phyloP scores from a whole-genome alignment of 2,113 vertebrate genomes.

The Pachyramphus minor region DNA sequence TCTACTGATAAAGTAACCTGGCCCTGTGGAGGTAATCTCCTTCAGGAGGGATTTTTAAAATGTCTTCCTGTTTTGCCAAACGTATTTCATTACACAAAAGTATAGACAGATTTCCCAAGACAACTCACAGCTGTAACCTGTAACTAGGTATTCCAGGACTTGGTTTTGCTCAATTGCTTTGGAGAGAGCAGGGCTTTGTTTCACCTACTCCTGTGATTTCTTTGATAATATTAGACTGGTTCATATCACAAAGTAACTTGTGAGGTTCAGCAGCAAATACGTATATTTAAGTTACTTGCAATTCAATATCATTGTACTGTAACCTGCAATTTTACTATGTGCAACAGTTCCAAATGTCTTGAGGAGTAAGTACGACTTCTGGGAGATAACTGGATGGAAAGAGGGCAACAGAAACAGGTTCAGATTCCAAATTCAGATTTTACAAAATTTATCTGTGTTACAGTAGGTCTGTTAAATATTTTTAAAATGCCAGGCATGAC shows the following conservation, averaged over 20 bases:
- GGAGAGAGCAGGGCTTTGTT: background rate
- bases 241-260: background rate
- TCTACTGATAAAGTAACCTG: background rate
- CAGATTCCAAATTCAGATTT: background rate
- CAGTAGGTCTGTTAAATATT: background rate
- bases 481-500: background rate
- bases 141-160: background rate
- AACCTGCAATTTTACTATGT: background rate
- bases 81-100: background rate
- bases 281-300: background rate
- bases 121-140: background rate
- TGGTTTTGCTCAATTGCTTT: background rate
- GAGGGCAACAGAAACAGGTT: background rate
- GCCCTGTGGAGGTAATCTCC: background rate
- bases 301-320: background rate
- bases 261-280: background rate
- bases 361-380: background rate
- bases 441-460: background rate
- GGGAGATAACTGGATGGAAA: background rate
- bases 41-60: background rate
- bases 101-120: background rate
- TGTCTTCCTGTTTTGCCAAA: background rate
- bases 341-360: background rate
- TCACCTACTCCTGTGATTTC: background rate
- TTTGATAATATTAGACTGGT: background rate